Conservation (phyloP, 2,797 vertebrate genomes). For the Antrozous pallidus region DNA sequence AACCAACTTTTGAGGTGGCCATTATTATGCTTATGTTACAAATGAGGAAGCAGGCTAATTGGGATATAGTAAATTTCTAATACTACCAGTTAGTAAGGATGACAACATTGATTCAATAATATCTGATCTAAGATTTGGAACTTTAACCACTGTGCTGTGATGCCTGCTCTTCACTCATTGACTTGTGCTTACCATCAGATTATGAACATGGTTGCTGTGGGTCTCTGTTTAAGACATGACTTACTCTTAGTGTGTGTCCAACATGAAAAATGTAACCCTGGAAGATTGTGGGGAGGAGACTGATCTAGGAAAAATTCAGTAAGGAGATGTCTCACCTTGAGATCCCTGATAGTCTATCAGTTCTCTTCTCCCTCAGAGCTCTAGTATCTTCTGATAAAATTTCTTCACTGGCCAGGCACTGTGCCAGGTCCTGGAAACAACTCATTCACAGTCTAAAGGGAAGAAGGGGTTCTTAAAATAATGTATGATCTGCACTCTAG, state of each 20-base stretch:
- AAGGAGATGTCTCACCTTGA: not conserved
- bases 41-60: not conserved
- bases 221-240: not conserved
- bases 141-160: not conserved
- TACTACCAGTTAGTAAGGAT: not conserved
- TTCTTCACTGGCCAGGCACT: not conserved
- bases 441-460: not conserved
- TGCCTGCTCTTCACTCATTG: not conserved
- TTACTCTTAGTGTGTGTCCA: not conserved
- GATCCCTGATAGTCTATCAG: not conserved
- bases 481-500: not conserved
- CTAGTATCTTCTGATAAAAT: not conserved
- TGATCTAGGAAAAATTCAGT: not conserved
- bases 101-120: not conserved
- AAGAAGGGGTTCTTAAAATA: not conserved
- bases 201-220: not conserved
- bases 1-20: not conserved
- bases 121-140: not conserved
- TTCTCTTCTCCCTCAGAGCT: not conserved
- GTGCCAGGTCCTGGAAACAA: not conserved
- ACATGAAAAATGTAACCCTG: not conserved
- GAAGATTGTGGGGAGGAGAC: not conserved
- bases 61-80: not conserved
- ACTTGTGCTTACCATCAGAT: not conserved
- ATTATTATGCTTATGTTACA: not conserved